Evolutionary conservation across 2,888 invertebrate species (phyloP).

Genomic region (Eupithecia vulgata): DNA sequence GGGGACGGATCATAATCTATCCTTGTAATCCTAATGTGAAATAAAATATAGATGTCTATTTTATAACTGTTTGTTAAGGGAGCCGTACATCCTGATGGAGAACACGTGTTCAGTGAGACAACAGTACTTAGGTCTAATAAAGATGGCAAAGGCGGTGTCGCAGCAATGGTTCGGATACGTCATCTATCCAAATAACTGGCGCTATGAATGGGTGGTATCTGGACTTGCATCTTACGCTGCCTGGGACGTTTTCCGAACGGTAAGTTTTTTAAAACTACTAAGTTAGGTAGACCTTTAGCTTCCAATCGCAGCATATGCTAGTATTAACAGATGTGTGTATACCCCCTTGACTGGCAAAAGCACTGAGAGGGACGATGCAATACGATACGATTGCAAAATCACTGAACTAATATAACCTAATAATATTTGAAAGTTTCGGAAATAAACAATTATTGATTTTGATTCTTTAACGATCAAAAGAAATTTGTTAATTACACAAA

Average conservation of each 20-base stretch:
- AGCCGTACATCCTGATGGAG: conserved; percentile 72
- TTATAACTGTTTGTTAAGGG: conserved; percentile 55
- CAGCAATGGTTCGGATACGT: conserved; percentile 89
- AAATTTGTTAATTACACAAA: too few relatives aligned
- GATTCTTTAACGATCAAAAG: too few relatives aligned
- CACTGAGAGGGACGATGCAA: too few relatives aligned
- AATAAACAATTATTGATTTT: too few relatives aligned
- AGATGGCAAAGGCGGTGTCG: conserved; percentile 86
- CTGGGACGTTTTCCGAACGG: conserved; percentile 80
- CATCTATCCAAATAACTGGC: conserved; percentile 85
- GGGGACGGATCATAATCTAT: too few relatives aligned
- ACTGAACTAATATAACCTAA: conserved; percentile 4
- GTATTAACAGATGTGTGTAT: not conserved
- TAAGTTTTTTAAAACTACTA: conserved; percentile 46
- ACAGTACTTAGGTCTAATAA: conserved; percentile 72
- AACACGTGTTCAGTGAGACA: conserved; percentile 63
- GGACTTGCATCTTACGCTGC: conserved; percentile 85
- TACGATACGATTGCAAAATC: not conserved
- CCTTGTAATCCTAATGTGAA: not conserved
- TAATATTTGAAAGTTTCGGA: too few relatives aligned
- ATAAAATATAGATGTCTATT: not conserved
- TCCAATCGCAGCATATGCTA: not conserved
- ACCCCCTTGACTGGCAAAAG: too few relatives aligned
- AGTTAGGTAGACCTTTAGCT: not conserved
- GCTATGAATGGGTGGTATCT: conserved; percentile 84